Conservation (phyloP, 2,113 vertebrate genomes). For the Vulpes ferrilata region DNA sequence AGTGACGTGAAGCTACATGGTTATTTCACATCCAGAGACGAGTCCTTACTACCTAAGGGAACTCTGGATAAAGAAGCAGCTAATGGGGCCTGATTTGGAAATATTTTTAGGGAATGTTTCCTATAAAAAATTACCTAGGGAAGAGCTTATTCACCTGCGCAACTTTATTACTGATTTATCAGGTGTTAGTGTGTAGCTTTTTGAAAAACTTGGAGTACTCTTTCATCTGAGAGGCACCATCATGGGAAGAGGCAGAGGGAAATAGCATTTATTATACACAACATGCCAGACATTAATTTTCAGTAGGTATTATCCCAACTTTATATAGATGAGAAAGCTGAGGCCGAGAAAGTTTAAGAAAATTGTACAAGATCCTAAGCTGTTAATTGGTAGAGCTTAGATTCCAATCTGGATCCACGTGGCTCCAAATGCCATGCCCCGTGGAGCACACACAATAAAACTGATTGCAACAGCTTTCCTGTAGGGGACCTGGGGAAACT, state of each 20-base stretch:
- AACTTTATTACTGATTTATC: neutral
- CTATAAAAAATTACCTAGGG: neutral
- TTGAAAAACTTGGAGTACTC: neutral
- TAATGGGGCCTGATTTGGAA: neutral
- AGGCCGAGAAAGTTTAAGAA: neutral
- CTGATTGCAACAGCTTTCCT: neutral
- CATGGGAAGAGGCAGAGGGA: neutral
- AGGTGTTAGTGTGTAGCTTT: constrained; percentile 3
- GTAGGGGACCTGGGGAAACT: neutral
- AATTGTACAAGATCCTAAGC: neutral
- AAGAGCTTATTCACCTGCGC: neutral
- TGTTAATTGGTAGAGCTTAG: neutral
- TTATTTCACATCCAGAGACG: neutral
- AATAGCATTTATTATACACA: neutral
- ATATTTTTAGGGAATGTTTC: constrained; percentile 9
- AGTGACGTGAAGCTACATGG: neutral
- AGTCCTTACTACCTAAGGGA: neutral
- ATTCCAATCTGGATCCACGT: neutral
- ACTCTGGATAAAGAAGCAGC: neutral
- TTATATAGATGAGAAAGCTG: constrained; percentile 13
- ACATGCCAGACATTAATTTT: neutral
- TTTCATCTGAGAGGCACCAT: neutral
- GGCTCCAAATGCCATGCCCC: neutral
- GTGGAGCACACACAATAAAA: neutral
- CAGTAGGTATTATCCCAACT: neutral